Evolutionary conservation across 2,888 invertebrate genomes (phyloP), one percentile per base, ranked within the genome.

Genomic region (Linnaemya vulpina): DNA sequence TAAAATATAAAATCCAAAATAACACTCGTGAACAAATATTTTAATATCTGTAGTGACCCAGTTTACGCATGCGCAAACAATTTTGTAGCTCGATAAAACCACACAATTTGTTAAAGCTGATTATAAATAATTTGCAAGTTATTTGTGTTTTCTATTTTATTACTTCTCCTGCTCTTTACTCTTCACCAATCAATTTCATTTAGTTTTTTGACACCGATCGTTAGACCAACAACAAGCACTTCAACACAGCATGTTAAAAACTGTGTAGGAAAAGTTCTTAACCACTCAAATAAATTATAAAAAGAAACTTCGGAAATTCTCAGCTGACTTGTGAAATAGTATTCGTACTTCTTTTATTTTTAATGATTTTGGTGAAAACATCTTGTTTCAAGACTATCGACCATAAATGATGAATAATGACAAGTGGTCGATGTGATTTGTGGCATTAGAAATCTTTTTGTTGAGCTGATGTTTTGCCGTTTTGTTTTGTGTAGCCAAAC

Each of bases 321-420:
- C 25, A n/a, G 15, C 15, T 17, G 17, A 67, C 13, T 17, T 67
- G 0, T 49, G 25, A 22, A 49, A 63, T 3, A 60, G 15, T 51
- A 7, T 35, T 55, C 40, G 13, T 40, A 11, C 10, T 53, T 38
- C 35, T 49, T 58, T 55, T 17, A 9, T 49, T 51, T 62, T 51
- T 25, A n/a, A 51, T 22, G 30, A 46, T 75, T 63, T 65, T 65
- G 63, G 40, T 62, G 55, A 73, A 73, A 73, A 58, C 46, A 73
- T 73, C 2, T 46, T 49, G 73, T 49, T 40, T 67, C 13, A 20
- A 58, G 58, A 49, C 73, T 17, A 30, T 63, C 13, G 40, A 74
- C 74, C 65, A 62, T 30, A 80, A 80, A 40, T 67, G n/a, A 74
- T 62, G 62, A 53, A 35, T 60, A 30, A 74, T 74, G 49, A 80